phyloP scores from a whole-genome alignment of 2,888 invertebrate species.

The Nasonovia ribisnigri region DNA sequence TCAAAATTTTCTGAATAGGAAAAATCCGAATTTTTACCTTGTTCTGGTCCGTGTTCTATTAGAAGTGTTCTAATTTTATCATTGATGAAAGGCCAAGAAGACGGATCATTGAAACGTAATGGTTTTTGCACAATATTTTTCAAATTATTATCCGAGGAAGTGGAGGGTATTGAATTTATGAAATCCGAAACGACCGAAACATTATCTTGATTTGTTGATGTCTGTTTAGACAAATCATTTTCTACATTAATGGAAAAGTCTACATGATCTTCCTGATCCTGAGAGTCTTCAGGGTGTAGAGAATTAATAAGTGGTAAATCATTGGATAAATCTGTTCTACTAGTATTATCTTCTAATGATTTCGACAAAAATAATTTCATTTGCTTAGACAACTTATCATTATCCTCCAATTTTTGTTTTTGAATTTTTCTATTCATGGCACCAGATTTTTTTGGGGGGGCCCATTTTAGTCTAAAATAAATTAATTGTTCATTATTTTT shows the following conservation, averaged over 20 bases:
- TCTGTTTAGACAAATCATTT: background rate
- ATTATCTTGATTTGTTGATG: background rate
- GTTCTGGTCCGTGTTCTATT: background rate
- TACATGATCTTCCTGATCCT: background rate
- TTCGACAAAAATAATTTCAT: too few species aligned
- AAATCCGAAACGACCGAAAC: background rate
- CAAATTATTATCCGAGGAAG: background rate
- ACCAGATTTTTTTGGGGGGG: too few species aligned
- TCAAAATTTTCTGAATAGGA: background rate
- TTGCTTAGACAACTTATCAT: too few species aligned
- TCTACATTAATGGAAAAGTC: background rate
- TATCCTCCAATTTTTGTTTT: too few species aligned
- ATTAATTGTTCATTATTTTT: too few species aligned
- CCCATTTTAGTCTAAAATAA: too few species aligned
- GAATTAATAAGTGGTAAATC: too few species aligned
- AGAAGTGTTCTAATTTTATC: conserved; percentile 1
- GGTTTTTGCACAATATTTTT: background rate
- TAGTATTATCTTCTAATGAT: too few species aligned
- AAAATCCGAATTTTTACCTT: background rate
- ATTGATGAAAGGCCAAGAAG: background rate
- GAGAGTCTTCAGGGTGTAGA: too few species aligned
- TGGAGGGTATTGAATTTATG: background rate
- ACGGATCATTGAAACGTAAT: background rate
- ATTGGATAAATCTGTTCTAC: too few species aligned
- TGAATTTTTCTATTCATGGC: too few species aligned